Evolutionary conservation across 2,888 invertebrate genomes (phyloP), one percentile per base, ranked within the genome.

Genomic region (Epinotia bilunana): DNA sequence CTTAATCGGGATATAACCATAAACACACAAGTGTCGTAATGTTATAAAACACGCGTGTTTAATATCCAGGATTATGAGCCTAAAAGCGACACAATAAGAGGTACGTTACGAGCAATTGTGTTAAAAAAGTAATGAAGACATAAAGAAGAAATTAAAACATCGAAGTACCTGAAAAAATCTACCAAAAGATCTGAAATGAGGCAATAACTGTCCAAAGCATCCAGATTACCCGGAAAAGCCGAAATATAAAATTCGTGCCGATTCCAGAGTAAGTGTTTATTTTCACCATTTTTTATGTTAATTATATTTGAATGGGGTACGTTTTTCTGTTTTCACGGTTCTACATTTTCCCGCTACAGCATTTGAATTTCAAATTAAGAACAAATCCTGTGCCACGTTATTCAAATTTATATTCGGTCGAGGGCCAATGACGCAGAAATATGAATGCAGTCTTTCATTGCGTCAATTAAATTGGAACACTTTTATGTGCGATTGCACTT

Each of bases 301-400:
- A 90, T 90, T 90, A 87, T 86, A 88, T 90, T 88, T 88, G 88
- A 85, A 88, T 87, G 86, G 84, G 85, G 86, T 86, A 88, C 87
- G 88, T 89, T 90, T 89, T 88, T 88, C 84, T 87, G 87, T 87
- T 88, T 88, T 83, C 84, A 82, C 83, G 83, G 85, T 81, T 82
- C 86, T 85, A 87, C 89, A 86, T 87, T 89, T 88, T 88, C 86
- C 88, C 87, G 87, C 83, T 85, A 84, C 87, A 84, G 80, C 87
- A 91, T 91, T 90, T 91, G 89, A 91, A 90, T 84, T 91, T 91
- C 90, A 91, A 90, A 91, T 90, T 86, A 82, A 83, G 88, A 87
- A 88, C 87, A 87, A 88, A 88, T 89, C 89, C 88, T 83, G 87
- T 86, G 85, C 86, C 83, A 85, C 88, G 83, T 88, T 90, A 88